phyloP scores from a whole-genome alignment of 2,113 vertebrate genomes.

The Pluvianellus socialis region DNA sequence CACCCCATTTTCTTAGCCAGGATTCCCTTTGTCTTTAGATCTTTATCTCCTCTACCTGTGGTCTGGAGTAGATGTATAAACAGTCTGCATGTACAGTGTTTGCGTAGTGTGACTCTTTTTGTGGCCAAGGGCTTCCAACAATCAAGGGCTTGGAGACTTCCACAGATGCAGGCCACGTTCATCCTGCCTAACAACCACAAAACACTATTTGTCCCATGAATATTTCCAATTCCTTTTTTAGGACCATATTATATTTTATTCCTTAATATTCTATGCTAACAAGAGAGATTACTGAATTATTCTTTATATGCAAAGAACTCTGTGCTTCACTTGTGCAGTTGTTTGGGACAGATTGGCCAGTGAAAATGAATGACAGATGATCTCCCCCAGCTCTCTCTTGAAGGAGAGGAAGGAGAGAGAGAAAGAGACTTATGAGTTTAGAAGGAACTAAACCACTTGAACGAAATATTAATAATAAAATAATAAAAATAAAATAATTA shows the following conservation, averaged over 20 bases:
- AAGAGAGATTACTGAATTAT: too few relatives aligned
- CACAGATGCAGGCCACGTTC: neutral
- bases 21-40: neutral
- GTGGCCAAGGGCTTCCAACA: neutral
- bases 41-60: neutral
- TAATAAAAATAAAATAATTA: too few relatives aligned
- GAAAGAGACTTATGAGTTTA: too few relatives aligned
- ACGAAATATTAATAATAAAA: too few relatives aligned
- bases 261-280: neutral
- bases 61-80: neutral
- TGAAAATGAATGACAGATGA: too few relatives aligned
- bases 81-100: neutral
- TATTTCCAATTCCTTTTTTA: neutral
- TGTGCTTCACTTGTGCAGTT: neutral
- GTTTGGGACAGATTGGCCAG: too few relatives aligned
- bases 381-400: too few relatives aligned
- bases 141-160: neutral
- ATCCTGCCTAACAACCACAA: neutral
- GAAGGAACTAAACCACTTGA: too few relatives aligned
- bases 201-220: neutral
- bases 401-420: too few relatives aligned
- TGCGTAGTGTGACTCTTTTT: rapidly evolving
- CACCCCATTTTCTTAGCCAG: neutral
- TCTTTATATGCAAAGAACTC: neutral
- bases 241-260: neutral